These are phyloP conservation scores for Cydia pomonella DNA, from an alignment of 1,140 invertebrate genomes.

Conservation along the genomic window DNA sequence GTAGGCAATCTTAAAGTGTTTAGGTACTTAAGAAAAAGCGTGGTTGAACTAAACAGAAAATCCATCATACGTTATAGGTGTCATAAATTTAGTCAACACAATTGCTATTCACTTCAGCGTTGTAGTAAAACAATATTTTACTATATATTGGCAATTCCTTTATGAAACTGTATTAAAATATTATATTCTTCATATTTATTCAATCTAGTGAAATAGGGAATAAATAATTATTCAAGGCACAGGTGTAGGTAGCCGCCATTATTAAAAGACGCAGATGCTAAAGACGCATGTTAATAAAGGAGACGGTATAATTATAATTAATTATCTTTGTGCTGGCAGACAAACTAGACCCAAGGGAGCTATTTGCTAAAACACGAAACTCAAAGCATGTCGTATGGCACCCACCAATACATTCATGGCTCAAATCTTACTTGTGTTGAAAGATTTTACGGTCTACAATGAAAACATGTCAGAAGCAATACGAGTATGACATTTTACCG, in stretches of 20 bases:
- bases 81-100: no score
- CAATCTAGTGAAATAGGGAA: no score
- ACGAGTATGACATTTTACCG: neutral
- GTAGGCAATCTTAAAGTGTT: no score
- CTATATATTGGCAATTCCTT: neutral
- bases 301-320: conserved; percentile 66
- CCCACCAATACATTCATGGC: conserved; percentile 46
- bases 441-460: conserved; percentile 53
- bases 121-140: no score
- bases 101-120: no score
- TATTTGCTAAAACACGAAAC: conserved; percentile 63
- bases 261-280: conserved; percentile 12
- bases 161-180: neutral
- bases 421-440: conserved; percentile 33
- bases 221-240: neutral
- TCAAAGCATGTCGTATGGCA: conserved; percentile 56
- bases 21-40: no score
- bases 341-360: conserved; percentile 61
- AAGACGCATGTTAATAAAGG: conserved; percentile 38
- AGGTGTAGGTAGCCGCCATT: neutral
- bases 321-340: conserved; percentile 60
- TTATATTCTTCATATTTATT: no score
- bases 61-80: no score
- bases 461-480: conserved; percentile 46
- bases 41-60: no score